Evolutionary conservation across 2,888 invertebrate species (phyloP).

Genomic region (Drosophila colorata): DNA sequence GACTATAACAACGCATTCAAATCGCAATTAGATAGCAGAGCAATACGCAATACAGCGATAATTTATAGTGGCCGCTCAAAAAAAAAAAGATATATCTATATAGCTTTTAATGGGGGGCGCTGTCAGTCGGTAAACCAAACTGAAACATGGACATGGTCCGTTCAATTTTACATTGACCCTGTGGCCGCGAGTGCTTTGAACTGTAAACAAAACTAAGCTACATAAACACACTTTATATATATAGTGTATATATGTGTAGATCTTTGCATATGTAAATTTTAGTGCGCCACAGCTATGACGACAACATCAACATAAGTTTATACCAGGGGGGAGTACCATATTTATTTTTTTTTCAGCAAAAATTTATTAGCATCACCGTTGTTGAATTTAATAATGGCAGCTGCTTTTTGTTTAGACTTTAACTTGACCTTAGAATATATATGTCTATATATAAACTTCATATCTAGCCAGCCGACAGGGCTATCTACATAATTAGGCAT

Average conservation of each 20-base stretch:
- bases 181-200: conserved; percentile 68
- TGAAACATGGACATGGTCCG: conserved; percentile 53
- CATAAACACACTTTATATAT: conserved; percentile 13
- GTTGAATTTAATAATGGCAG: conserved; percentile 36
- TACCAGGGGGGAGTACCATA: conserved; percentile 7
- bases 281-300: conserved; percentile 51
- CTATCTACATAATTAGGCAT: conserved; percentile 38
- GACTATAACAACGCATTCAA: conserved; percentile 34
- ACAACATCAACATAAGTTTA: conserved; percentile 40
- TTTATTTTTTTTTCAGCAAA: conserved; percentile 22
- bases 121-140: conserved; percentile 34
- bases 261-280: conserved; percentile 42
- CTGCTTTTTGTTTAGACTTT: conserved; percentile 46
- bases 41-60: conserved; percentile 30
- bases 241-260: conserved; percentile 14
- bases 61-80: conserved; percentile 47
- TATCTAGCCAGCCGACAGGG: conserved; percentile 9
- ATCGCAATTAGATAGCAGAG: conserved; percentile 49
- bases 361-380: conserved; percentile 58
- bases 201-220: conserved; percentile 54
- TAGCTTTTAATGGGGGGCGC: conserved; percentile 9
- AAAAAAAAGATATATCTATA: conserved; percentile 14
- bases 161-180: conserved; percentile 67
- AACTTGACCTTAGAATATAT: conserved; percentile 60
- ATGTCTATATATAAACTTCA: not conserved